Evolutionary conservation across 2,113 vertebrate genomes (phyloP).

Genomic region (Macroglossus sobrinus): DNA sequence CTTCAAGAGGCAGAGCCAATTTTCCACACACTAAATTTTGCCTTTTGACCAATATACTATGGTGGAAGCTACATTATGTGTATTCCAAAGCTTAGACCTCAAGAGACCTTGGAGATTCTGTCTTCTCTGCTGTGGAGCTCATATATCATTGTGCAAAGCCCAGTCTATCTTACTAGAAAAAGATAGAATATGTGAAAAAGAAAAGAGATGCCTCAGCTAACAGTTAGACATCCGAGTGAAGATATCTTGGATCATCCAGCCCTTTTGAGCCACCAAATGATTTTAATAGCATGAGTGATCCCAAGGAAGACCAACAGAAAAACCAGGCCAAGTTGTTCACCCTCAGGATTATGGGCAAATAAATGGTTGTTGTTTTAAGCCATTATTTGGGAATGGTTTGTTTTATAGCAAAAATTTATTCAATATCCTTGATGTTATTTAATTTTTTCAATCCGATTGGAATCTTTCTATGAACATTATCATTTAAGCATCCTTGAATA

Average conservation of each 20-base stretch:
- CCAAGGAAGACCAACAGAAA: neutral
- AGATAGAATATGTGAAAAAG: neutral
- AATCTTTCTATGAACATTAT: neutral
- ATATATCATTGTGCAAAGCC: neutral
- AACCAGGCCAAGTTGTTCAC: neutral
- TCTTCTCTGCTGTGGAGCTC: neutral
- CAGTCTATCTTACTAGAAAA: neutral
- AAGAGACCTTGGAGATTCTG: neutral
- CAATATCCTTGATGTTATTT: neutral
- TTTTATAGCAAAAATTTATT: neutral
- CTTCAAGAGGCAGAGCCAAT: neutral
- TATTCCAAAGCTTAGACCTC: neutral
- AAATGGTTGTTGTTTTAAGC: neutral
- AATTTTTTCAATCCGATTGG: neutral
- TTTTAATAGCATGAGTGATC: neutral
- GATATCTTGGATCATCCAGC: neutral
- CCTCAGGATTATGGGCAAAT: neutral
- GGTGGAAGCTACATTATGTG: neutral
- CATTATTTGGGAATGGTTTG: neutral
- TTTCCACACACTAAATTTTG: neutral
- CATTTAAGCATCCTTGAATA: neutral
- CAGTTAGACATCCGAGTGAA: neutral
- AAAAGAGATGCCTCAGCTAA: neutral
- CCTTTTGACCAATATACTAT: neutral
- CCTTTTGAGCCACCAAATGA: neutral